A percentile compares a stretch with the other conserved stretches of the same genome.
These are phyloP conservation scores for Paguma larvata DNA, from an alignment of 2,797 vertebrate species.

Conservation along the genomic window DNA sequence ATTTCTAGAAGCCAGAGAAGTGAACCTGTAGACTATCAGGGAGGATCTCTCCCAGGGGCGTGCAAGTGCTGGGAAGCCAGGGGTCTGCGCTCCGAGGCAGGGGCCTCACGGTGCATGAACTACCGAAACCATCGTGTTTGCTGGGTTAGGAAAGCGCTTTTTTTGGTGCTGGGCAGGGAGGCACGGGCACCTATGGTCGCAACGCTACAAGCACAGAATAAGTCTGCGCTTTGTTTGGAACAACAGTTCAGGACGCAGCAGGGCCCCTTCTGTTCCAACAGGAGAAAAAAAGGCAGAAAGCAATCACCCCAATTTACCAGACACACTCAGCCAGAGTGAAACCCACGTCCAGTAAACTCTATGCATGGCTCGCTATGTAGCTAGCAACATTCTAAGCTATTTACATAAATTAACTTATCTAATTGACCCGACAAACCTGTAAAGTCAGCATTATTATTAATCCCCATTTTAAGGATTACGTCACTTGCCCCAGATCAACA, in stretches of 20 bases:
- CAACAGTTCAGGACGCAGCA: not conserved
- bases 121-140: too few relatives aligned
- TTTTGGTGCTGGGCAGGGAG: not conserved
- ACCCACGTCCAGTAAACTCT: not conserved
- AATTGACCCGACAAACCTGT: not conserved
- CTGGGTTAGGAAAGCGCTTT: not conserved
- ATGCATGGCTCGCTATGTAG: not conserved
- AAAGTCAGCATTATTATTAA: not conserved
- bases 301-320: not conserved
- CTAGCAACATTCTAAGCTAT: not conserved
- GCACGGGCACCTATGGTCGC: not conserved
- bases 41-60: not conserved
- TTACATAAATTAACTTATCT: not conserved
- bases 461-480: not conserved
- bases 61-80: not conserved
- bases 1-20: not conserved
- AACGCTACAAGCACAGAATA: not conserved
- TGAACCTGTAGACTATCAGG: not conserved
- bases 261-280: not conserved
- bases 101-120: not conserved
- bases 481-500: not conserved
- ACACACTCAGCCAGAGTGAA: not conserved
- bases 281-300: not conserved
- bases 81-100: not conserved
- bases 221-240: not conserved